These are phyloP conservation scores for Sitta carolinensis DNA, from an alignment of 2,797 vertebrate genomes.

Conservation along the genomic window DNA sequence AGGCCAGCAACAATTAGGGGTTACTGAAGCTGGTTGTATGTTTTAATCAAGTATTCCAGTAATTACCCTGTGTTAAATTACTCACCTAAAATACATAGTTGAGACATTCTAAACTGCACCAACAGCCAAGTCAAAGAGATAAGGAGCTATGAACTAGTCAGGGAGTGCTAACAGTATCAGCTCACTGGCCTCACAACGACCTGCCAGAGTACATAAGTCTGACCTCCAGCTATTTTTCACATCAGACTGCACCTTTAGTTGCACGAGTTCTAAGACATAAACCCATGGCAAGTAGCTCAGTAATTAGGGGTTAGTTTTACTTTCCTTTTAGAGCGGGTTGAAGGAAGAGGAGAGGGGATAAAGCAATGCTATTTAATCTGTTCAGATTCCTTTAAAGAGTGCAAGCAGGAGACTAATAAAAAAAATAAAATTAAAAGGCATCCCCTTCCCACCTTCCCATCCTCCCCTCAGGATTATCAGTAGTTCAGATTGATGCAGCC, in stretches of 20 bases:
- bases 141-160: neutral
- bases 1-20: neutral
- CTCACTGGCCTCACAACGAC: neutral
- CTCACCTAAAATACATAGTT: neutral
- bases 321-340: neutral
- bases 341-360: neutral
- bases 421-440: neutral
- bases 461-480: neutral
- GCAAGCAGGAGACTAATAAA: neutral
- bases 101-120: neutral
- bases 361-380: neutral
- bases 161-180: neutral
- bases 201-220: neutral
- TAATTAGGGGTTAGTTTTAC: neutral
- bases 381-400: neutral
- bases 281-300: neutral
- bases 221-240: neutral
- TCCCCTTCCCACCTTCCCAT: fast-evolving
- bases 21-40: neutral
- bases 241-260: neutral
- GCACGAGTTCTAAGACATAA: neutral
- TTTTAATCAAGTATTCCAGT: neutral
- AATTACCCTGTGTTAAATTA: neutral
- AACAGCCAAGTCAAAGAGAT: neutral
- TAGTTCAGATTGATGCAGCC: neutral